These are phyloP conservation scores for Diprion similis DNA, from an alignment of 1,140 invertebrate genomes.

Conservation along the genomic window DNA sequence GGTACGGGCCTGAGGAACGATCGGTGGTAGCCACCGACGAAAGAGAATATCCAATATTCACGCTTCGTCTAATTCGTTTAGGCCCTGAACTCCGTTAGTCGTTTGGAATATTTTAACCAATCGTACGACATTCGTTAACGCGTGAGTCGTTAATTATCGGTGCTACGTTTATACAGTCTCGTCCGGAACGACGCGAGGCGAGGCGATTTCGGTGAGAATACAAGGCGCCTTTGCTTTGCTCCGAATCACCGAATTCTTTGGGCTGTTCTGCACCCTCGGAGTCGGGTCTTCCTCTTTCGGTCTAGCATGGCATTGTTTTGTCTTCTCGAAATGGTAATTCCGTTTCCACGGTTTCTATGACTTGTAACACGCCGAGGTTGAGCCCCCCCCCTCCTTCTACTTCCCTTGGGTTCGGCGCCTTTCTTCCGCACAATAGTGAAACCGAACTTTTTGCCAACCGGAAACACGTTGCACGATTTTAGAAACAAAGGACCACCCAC, in stretches of 20 bases:
- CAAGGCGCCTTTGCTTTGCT: no score
- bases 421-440: neutral
- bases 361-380: neutral
- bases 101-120: neutral
- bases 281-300: no score
- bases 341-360: constrained; percentile 7
- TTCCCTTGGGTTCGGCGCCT: neutral
- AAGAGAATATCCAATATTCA: neutral
- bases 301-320: no score
- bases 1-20: neutral
- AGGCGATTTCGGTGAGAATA: no score
- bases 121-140: constrained; percentile 4
- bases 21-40: neutral
- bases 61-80: constrained; percentile 5
- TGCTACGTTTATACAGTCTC: no score
- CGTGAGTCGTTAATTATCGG: neutral
- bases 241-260: no score
- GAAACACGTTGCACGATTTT: neutral
- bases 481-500: constrained; percentile 4
- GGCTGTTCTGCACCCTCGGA: no score
- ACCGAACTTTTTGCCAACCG: neutral
- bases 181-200: no score
- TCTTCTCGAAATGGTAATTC: neutral
- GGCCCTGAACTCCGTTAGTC: neutral
- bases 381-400: neutral